A percentile compares a stretch with the other conserved stretches of the same genome.
Conservation (phyloP, 2,888 invertebrate species). For the Tetheella fluctuosa region DNA sequence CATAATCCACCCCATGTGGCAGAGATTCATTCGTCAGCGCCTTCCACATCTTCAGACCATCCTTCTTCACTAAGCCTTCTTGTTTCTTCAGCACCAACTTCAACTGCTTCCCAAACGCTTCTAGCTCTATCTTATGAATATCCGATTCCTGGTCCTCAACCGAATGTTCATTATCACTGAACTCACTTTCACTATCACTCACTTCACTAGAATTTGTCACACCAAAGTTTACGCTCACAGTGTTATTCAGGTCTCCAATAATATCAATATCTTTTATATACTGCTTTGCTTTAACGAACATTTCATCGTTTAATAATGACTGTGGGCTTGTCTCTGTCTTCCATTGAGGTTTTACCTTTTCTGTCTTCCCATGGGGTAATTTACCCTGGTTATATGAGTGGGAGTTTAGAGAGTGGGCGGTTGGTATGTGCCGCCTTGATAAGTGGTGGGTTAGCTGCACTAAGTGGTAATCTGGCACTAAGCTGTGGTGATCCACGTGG, state of each 20-base stretch:
- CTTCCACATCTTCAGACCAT: conserved; percentile 92
- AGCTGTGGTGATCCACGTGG: conserved; percentile 90
- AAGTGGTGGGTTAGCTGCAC: conserved; percentile 89
- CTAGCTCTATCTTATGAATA: conserved; percentile 88
- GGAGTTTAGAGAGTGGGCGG: conserved; percentile 57
- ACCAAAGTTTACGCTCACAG: conserved; percentile 72
- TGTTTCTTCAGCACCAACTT: conserved; percentile 90
- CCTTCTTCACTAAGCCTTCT: conserved; percentile 90
- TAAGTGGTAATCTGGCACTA: conserved; percentile 94
- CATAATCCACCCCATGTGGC: conserved; percentile 91
- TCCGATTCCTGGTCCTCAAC: conserved; percentile 74
- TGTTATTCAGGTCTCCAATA: conserved; percentile 72
- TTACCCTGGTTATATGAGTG: conserved; percentile 54
- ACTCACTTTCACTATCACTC: conserved; percentile 53
- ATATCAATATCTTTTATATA: conserved; percentile 72
- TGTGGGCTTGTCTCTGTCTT: conserved; percentile 65
- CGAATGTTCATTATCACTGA: conserved; percentile 61
- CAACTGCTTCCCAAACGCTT: conserved; percentile 91
- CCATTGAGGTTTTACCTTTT: conserved; percentile 46
- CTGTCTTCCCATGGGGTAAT: conserved; percentile 69
- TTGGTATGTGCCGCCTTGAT: conserved; percentile 70
- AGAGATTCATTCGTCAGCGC: conserved; percentile 90
- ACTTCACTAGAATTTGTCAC: conserved; percentile 72
- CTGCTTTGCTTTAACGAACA: conserved; percentile 70
- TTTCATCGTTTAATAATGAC: conserved; percentile 73